Evolutionary conservation across 1,140 invertebrate species (phyloP), one percentile per base, ranked within the genome.

Genomic region (Lucilia sericata): DNA sequence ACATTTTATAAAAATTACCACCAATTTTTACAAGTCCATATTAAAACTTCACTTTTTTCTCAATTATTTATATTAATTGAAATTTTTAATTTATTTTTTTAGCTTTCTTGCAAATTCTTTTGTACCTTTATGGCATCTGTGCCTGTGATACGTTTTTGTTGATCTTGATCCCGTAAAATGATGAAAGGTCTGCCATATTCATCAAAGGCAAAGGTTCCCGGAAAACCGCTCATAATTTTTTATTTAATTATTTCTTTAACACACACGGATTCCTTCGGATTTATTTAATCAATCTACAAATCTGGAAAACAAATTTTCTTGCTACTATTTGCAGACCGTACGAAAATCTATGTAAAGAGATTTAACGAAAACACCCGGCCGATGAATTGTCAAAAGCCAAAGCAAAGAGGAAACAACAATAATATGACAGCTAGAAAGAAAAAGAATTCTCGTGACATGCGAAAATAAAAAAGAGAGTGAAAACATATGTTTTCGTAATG

Each of bases 181-280:
- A 99, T 96, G 92, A 99, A 99, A 84, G 99, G 98, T 86, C 98
- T 94, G 81, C 99, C 99, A 93, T 95, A 99, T 93, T 99, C 99
- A 92, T 99, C 99, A 91, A 99, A 99, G 55, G 98, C 97, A 87
- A 99, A 94, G 86, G 96, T 95, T 87, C 98, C 97, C 78, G 96
- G 95, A 91, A 97, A 94, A 86, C 94, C 93, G 86, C 86, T 88
- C 90, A 91, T 91, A 70, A 74, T 82, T n/a, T 12, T 17, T 83
- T n/a, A 25, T 34, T 55, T 36, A 21, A 25, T 34, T 65, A 65
- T 65, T 65, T 17, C 8, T 21, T 21, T 55, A 34, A 19, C 36
- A 34, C n/a, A 42, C 13, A 36, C 42, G 82, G 84, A 85, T 85
- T 85, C 82, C 78, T 10, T 14, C 65, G 65, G 84, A 85, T 85